These are phyloP conservation scores for Drosophila quinaria DNA, from an alignment of 2,888 invertebrate species.

Conservation along the genomic window DNA sequence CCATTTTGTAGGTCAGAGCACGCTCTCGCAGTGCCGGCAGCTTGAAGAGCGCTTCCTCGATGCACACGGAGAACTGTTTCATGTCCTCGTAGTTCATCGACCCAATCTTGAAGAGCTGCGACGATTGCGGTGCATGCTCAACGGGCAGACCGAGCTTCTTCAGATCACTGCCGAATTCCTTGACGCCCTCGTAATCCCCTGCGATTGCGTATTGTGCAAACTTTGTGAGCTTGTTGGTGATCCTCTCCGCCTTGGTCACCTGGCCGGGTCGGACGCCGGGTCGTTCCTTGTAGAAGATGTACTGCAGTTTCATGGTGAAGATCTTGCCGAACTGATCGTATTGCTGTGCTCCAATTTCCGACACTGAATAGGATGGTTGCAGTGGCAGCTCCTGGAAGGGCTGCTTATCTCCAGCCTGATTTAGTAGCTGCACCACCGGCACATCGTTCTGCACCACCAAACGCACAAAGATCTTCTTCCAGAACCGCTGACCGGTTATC, in stretches of 20 bases:
- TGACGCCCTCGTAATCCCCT: constrained; percentile 96
- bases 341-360: constrained; percentile 97
- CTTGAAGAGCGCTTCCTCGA: constrained; percentile 97
- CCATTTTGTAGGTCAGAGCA: constrained; percentile 96
- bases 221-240: constrained; percentile 96
- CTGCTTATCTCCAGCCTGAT: constrained; percentile 93
- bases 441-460: constrained; percentile 92
- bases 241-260: constrained; percentile 96
- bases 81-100: constrained; percentile 95
- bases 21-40: constrained; percentile 94
- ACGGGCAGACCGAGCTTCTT: constrained; percentile 97
- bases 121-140: constrained; percentile 98
- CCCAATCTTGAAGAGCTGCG: constrained; percentile 98
- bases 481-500: constrained; percentile 96
- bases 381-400: constrained; percentile 98
- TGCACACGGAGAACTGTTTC: constrained; percentile 94
- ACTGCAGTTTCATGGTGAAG: constrained; percentile 97
- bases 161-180: constrained; percentile 96
- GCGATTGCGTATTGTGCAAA: constrained; percentile 97
- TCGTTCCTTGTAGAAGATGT: constrained; percentile 98
- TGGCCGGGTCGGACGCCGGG: constrained; percentile 98
- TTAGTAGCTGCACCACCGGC: constrained; percentile 94
- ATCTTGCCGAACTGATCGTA: constrained; percentile 99
- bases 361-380: constrained; percentile 97
- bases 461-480: constrained; percentile 98